Evolutionary conservation across 92 coral and sea anemone species (phyloP).

Genomic region (Scolanthus callimorphus): DNA sequence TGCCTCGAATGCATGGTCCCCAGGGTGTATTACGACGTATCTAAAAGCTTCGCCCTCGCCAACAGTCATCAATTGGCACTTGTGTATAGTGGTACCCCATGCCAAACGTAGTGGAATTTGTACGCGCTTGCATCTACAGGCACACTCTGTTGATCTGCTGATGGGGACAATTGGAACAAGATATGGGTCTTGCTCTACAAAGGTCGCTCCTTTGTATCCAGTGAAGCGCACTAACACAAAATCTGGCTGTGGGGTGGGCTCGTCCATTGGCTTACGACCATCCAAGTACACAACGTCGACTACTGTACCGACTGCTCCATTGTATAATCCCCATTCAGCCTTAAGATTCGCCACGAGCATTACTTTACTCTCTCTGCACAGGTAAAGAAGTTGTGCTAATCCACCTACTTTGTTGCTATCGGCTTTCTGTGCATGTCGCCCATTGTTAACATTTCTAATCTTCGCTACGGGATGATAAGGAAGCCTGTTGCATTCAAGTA

Average conservation of each 20-base stretch:
- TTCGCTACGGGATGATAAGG: too few relatives aligned
- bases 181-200: conserved; percentile 5
- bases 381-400: conserved; percentile 18
- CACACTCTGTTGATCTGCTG: conserved; percentile 18
- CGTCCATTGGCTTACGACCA: conserved; percentile 23
- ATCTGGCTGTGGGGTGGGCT: conserved; percentile 24
- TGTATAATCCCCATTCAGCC: conserved; percentile 32
- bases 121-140: conserved; percentile 16
- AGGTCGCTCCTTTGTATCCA: conserved; percentile 25
- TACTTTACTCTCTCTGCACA: conserved; percentile 31
- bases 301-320: conserved; percentile 41
- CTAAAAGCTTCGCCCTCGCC: too few relatives aligned
- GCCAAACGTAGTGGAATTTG: conserved; percentile 27
- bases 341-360: too few relatives aligned
- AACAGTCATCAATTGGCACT: conserved; percentile 20
- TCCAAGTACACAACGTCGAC: conserved; percentile 16
- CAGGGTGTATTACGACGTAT: too few relatives aligned
- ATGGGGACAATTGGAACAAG: conserved; percentile 37
- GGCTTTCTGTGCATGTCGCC: conserved; percentile 25
- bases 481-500: too few relatives aligned
- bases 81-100: conserved; percentile 29
- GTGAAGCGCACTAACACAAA: conserved; percentile 19
- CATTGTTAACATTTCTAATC: too few relatives aligned
- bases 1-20: too few relatives aligned
- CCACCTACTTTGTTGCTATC: conserved; percentile 46